A percentile compares a stretch with the other conserved stretches of the same genome.
Conservation (phyloP, 2,113 vertebrate species). For the Solenodon paradoxus region DNA sequence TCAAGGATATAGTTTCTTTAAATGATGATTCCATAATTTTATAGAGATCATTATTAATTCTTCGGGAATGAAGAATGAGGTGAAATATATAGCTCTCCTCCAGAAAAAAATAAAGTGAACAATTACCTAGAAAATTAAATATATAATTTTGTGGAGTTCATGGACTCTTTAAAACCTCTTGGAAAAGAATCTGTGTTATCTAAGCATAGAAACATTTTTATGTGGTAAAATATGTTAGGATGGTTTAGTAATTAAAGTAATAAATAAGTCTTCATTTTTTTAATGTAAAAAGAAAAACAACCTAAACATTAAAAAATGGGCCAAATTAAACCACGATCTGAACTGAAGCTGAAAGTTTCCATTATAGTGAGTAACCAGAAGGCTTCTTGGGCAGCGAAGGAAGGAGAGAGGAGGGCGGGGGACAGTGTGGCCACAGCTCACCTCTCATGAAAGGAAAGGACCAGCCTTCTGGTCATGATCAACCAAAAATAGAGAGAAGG, state of each 20-base stretch:
- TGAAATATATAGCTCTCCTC: not conserved
- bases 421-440: rapidly evolving
- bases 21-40: not conserved
- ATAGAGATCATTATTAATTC: not conserved
- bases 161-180: not conserved
- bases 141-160: not conserved
- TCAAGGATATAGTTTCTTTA: not conserved
- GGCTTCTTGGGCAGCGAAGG: not conserved
- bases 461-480: not conserved
- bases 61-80: not conserved
- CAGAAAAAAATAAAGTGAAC: not conserved
- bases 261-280: not conserved
- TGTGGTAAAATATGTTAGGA: not conserved
- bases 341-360: not conserved
- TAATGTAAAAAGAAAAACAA: not conserved
- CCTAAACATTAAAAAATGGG: not conserved
- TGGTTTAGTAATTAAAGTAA: not conserved
- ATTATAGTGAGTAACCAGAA: not conserved
- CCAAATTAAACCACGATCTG: not conserved
- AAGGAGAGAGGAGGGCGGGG: not conserved
- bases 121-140: not conserved
- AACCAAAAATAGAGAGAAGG: not conserved
- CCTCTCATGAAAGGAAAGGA: not conserved
- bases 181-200: not conserved
- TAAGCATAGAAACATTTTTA: not conserved